Evolutionary conservation across 2,113 vertebrate species (phyloP).

Genomic region (Tetrax tetrax): DNA sequence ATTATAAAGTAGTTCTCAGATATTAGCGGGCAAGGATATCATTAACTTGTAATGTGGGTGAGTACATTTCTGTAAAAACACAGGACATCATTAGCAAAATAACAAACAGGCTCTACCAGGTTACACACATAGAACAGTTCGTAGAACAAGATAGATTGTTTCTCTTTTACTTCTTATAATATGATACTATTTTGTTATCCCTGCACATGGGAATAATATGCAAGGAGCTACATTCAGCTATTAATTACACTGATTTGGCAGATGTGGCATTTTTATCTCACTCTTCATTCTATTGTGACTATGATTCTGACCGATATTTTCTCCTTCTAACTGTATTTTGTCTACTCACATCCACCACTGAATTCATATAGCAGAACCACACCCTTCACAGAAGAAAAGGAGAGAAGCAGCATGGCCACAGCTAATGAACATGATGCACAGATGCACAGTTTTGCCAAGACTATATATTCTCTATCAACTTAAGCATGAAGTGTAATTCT

Average conservation of each 20-base stretch:
- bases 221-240: neutral
- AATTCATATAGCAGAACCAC: neutral
- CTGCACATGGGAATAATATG: neutral
- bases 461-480: neutral
- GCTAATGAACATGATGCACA: neutral
- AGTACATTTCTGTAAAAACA: constrained; percentile 3
- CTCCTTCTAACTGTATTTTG: neutral
- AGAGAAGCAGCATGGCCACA: neutral
- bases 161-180: neutral
- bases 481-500: neutral
- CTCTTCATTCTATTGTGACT: neutral
- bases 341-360: neutral
- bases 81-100: neutral
- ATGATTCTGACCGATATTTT: neutral
- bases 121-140: neutral
- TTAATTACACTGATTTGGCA: neutral
- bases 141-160: neutral
- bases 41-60: neutral
- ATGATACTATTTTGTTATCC: neutral
- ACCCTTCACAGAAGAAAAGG: neutral
- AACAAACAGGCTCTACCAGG: neutral
- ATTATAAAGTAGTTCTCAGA: constrained; percentile 4
- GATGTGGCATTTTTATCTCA: neutral
- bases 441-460: neutral
- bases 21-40: neutral